phyloP scores from a whole-genome alignment of 2,113 vertebrate genomes.

The Campylorhamphus procurvoides region DNA sequence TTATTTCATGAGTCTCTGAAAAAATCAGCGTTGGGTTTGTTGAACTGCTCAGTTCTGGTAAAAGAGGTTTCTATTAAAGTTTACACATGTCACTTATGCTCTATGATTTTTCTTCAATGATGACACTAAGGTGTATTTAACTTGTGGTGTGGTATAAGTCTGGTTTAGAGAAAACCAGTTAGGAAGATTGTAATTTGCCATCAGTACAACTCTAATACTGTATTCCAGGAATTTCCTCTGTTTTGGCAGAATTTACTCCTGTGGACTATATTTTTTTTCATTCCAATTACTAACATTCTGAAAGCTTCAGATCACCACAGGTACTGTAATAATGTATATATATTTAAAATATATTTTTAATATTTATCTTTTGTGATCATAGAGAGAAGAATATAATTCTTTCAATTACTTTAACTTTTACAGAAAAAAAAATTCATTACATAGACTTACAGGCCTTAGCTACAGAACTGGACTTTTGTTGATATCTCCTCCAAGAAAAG shows the following conservation, averaged over 20 bases:
- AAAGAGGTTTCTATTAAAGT: neutral
- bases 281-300: rapidly evolving
- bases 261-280: neutral
- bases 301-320: neutral
- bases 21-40: neutral
- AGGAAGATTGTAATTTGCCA: neutral
- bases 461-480: neutral
- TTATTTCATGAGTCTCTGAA: neutral
- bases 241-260: neutral
- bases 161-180: neutral
- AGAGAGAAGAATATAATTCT: neutral
- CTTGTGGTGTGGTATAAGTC: neutral
- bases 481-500: neutral
- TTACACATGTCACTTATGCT: neutral
- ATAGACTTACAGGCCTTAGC: neutral
- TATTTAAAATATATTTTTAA: no score
- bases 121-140: neutral
- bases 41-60: neutral
- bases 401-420: neutral
- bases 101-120: neutral
- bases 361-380: neutral
- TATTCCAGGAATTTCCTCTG: neutral
- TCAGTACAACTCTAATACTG: neutral
- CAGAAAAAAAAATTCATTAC: neutral
- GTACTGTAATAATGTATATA: neutral